Conservation (phyloP, 2,113 vertebrate species). For the Hypomesus transpacificus region DNA sequence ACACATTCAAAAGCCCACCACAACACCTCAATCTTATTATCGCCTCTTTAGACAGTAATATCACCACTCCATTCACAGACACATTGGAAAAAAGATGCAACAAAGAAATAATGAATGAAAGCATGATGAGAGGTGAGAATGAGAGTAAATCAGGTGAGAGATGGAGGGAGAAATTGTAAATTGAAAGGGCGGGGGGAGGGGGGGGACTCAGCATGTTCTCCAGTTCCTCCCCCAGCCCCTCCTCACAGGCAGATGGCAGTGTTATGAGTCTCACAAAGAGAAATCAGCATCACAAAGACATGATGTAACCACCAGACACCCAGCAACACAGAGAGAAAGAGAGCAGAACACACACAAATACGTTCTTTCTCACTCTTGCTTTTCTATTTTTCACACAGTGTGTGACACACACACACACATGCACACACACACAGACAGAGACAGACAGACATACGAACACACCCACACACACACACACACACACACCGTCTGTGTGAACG, state of each 20-base stretch:
- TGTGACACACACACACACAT: neutral
- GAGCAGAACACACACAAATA: slow-evolving; percentile 41
- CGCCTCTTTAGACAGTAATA: neutral
- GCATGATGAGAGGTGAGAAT: neutral
- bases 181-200: neutral
- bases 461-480: slow-evolving; percentile 5
- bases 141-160: neutral
- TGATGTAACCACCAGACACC: slow-evolving; percentile 67
- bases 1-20: neutral
- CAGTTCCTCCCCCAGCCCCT: slow-evolving; percentile 40
- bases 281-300: slow-evolving; percentile 60
- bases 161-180: neutral
- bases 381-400: neutral
- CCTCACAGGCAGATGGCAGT: slow-evolving; percentile 69
- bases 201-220: slow-evolving; percentile 5
- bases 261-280: slow-evolving; percentile 48
- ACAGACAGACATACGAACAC: neutral
- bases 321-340: slow-evolving; percentile 19
- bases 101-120: neutral
- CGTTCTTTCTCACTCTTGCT: slow-evolving; percentile 7
- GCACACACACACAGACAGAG: slow-evolving; percentile 9
- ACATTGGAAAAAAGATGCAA: neutral
- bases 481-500: slow-evolving; percentile 10
- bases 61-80: neutral
- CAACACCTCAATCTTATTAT: neutral